Evolutionary conservation across 37 sponge, comb jelly and placozoan genomes (phyloP), one percentile per base, ranked within the genome.

Genomic region (Ephydatia muelleri): DNA sequence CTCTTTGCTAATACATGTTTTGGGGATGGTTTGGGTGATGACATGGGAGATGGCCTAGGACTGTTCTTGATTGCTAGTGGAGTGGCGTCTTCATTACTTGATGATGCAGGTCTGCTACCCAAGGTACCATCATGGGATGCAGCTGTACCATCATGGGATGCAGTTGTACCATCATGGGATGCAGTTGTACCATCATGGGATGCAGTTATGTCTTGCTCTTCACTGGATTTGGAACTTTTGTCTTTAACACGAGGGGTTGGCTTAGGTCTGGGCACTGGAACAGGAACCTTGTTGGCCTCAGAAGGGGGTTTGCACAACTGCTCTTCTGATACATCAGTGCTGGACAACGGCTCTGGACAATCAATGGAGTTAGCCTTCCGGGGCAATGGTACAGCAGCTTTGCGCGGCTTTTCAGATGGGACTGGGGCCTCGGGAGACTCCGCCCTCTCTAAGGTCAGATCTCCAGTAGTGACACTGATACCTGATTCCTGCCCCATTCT

Each of bases 401-500:
- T 78, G 64, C 27, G 26, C 3, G 57, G 79, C 30, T 69, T 69
- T 30, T 4, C 9, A 11, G 70, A 69, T 25, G 57, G 25, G 49
- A 11, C 25, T 27, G 49, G 27, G 49, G 8, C 5, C 25, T 75
- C 38, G n/a, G 25, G 33, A 34, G n/a, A 27, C 57, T 48, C 79
- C 57, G 43, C n/a, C 57, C 28, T 64, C 22, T 14, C n/a, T 30
- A 31, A 30, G 27, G 5, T 30, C 3, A 69, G 70, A 69, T 69
- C 30, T 8, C 30, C 49, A 26, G 27, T 78, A 31, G 29, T 43
- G 49, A n/a, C 11, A 9, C 5, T 78, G 30, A 19, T 49, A 36
- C 25, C 49, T 25, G 49, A 78, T 49, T 25, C 48, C 64, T 16
- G 89, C 47, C 72, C 83, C 79, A 82, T 83, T 23, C 64, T 78